Conservation (phyloP, 1,140 invertebrate genomes). For the Caenorhabditis elegans region DNA sequence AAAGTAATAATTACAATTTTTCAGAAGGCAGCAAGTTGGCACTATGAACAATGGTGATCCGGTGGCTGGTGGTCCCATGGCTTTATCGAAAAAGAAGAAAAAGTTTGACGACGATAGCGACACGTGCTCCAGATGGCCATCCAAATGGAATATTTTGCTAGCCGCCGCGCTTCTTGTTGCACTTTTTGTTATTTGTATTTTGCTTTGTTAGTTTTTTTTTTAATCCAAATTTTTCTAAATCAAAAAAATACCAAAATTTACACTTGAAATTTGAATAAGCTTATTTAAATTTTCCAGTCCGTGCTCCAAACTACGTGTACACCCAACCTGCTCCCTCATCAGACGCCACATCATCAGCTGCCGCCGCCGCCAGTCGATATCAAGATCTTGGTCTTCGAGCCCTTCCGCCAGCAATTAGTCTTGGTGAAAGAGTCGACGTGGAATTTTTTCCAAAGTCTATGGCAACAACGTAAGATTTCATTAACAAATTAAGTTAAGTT, state of each 20-base stretch:
- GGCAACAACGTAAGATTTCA: constrained; percentile 34
- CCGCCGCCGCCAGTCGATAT: neutral
- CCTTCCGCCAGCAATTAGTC: constrained; percentile 15
- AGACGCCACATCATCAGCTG: neutral
- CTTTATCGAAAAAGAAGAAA: constrained; percentile 19
- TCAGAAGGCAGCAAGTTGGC: neutral
- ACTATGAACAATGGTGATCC: constrained; percentile 21
- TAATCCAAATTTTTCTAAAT: neutral
- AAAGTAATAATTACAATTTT: neutral
- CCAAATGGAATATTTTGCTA: constrained; percentile 21
- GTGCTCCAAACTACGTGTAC: constrained; percentile 35
- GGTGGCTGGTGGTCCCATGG: neutral
- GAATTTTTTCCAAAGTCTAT: constrained; percentile 34
- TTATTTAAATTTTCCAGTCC: constrained; percentile 18
- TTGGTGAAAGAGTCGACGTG: constrained; percentile 28
- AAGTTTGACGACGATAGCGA: neutral
- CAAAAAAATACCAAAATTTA: no score
- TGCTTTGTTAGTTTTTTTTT: constrained; percentile 23
- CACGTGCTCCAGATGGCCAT: neutral
- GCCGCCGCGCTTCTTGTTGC: neutral
- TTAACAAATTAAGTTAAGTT: neutral
- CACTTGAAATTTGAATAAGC: no score
- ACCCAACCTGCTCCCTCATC: constrained; percentile 6
- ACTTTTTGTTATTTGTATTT: constrained; percentile 24
- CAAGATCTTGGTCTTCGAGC: neutral